phyloP scores from a whole-genome alignment of 2,888 invertebrate species.

The Lycocerus yunnanus region DNA sequence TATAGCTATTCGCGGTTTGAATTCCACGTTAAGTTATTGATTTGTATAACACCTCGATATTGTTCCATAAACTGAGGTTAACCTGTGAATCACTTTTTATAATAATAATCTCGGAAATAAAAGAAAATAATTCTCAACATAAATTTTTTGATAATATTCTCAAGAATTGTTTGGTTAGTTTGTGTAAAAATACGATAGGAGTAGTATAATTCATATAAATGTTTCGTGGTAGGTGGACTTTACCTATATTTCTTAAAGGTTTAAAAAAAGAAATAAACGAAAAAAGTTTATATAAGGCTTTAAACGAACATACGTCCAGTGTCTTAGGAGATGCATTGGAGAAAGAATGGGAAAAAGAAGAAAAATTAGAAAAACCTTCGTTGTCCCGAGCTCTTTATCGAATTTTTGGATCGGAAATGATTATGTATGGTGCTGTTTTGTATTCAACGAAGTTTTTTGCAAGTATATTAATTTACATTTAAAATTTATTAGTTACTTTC shows the following conservation, averaged over 20 bases:
- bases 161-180: neutral
- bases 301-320: conserved; percentile 66
- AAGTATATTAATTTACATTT: conserved; percentile 27
- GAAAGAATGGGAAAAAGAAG: conserved; percentile 51
- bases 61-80: too few species aligned
- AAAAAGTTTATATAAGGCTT: conserved; percentile 57
- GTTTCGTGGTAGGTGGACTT: conserved; percentile 53
- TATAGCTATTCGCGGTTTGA: neutral
- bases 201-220: neutral
- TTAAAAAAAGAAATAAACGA: conserved; percentile 55
- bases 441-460: conserved; percentile 32
- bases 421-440: conserved; percentile 33
- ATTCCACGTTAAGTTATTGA: too few species aligned
- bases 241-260: conserved; percentile 57
- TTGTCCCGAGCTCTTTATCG: conserved; percentile 38
- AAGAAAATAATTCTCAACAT: too few species aligned
- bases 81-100: too few species aligned
- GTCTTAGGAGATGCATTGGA: conserved; percentile 65
- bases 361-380: conserved; percentile 34
- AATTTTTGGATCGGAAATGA: conserved; percentile 41
- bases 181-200: neutral
- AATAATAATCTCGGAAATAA: too few species aligned
- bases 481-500: neutral
- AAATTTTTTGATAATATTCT: too few species aligned
- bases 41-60: too few species aligned